These are phyloP conservation scores for Lycocerus yunnanus DNA, from an alignment of 2,888 invertebrate genomes.

Conservation along the genomic window DNA sequence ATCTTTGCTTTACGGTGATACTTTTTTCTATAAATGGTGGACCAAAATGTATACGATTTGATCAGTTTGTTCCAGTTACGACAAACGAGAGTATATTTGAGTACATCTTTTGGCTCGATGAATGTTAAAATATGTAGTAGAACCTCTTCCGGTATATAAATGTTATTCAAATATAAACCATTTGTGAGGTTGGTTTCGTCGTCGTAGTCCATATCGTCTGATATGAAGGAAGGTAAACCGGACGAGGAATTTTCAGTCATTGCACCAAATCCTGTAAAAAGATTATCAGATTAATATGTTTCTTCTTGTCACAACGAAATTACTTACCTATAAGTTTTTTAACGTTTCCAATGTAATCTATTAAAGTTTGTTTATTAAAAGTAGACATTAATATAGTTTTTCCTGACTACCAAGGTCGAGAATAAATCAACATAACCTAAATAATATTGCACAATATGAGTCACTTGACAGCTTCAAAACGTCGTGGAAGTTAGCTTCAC, in stretches of 20 bases:
- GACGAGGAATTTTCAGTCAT: not conserved
- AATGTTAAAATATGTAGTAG: constrained; percentile 47
- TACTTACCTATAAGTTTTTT: not conserved
- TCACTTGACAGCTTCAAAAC: not conserved
- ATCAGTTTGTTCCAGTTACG: constrained; percentile 52
- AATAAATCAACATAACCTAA: not conserved
- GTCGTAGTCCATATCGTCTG: not conserved
- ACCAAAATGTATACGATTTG: constrained; percentile 34
- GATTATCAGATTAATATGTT: not conserved
- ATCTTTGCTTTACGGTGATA: constrained; percentile 33
- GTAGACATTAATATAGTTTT: not conserved
- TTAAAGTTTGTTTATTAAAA: not conserved
- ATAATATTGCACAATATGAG: not conserved
- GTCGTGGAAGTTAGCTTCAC: too few species aligned
- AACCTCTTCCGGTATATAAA: constrained; percentile 54
- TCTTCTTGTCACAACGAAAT: not conserved
- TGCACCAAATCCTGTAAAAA: not conserved
- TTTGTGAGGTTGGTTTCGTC: not conserved
- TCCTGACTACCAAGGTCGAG: not conserved
- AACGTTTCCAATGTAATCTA: not conserved
- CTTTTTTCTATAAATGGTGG: constrained; percentile 10
- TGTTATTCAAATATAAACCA: constrained; percentile 12
- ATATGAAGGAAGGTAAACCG: not conserved
- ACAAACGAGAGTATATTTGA: constrained; percentile 53
- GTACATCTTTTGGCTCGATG: constrained; percentile 46